Base-by-base conservation (phyloP, 2,113 vertebrate species). In the Hippolais icterina region DNA sequence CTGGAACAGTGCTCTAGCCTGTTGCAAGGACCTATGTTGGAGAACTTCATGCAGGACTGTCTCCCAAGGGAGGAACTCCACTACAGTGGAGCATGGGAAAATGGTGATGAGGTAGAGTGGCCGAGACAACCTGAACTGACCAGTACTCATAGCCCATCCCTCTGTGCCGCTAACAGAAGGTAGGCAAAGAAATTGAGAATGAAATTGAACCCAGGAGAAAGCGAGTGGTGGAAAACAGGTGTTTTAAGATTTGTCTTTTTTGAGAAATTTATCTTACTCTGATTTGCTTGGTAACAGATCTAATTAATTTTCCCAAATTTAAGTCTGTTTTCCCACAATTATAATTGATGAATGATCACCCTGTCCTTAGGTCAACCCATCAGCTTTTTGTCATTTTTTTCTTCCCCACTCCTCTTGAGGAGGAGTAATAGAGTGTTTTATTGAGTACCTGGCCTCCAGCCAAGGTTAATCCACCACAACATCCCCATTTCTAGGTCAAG, bases 361-460 rank as follows among this genome's bases (percentile, higher is more conserved):
- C 17, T 56, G 15, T 37, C 47, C 2, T 71, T 39, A 16, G 25
- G 23, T 56, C 0, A 2, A 41, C 11, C 12, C 37, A 60, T 4
- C 7, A 60, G 6, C 4, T 18, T 72, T 81, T 72, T 42, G 21
- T 20, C 1, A 5, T 21, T n/a, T 46, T 78, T 91, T 57, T 33
- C 18, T 49, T 12, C 2, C 6, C 11, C 6, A 17, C 2, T 42
- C 29, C 23, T 22, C 2, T 4, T 61, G 15, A 54, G 8, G 5
- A 29, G 13, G 28, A 56, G 5, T 39, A 31, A 66, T 15, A 42
- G 17, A 31, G 9, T 1, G 1, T 6, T 5, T 61, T 63, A 18
- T 29, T 61, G 14, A 23, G 33, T 29, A 33, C 6, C n/a, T 59
- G 13, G 31, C 7, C 8, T 33, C 16, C 24, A 84, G 35, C 3